Conservation (phyloP, 2,113 vertebrate species). For the Forbesichthys papilliferus region DNA sequence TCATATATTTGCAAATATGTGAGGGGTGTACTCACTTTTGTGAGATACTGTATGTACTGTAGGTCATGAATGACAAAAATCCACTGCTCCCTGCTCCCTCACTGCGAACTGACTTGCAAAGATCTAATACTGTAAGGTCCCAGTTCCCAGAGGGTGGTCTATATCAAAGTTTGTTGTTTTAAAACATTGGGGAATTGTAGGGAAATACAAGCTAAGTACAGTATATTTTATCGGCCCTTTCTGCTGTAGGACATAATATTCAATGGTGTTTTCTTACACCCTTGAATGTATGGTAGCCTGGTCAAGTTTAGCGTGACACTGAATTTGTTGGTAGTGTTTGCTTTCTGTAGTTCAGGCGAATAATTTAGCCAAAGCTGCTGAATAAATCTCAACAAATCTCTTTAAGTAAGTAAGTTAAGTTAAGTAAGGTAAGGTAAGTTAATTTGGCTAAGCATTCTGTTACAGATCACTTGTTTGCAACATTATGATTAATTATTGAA, state of each 20-base stretch:
- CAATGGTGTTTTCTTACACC: constrained; percentile 18
- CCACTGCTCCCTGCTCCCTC: constrained; percentile 11
- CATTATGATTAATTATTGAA: constrained; percentile 80
- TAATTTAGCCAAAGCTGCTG: constrained; percentile 67
- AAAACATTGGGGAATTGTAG: no score
- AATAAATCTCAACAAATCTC: constrained; percentile 76
- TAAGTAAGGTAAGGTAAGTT: constrained; percentile 58
- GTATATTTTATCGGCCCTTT: no score
- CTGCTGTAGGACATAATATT: constrained; percentile 4
- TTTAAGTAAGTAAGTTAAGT: constrained; percentile 57
- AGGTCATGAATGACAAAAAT: constrained; percentile 62
- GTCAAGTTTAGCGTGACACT: constrained; percentile 55
- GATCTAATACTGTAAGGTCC: not conserved
- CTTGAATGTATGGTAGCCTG: constrained; percentile 29
- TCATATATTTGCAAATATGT: no score
- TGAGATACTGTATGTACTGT: constrained; percentile 10
- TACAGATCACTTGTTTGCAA: constrained; percentile 74
- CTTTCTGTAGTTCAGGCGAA: constrained; percentile 62
- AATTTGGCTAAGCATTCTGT: constrained; percentile 78
- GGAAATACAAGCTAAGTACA: no score
- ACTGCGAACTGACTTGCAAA: not conserved
- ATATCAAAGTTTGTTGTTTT: constrained; percentile 10
- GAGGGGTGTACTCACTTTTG: no score
- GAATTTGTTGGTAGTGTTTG: constrained; percentile 63
- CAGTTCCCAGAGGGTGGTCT: not conserved